These are phyloP conservation scores for Marmota flaviventris DNA, from an alignment of 2,113 vertebrate species.

Conservation along the genomic window DNA sequence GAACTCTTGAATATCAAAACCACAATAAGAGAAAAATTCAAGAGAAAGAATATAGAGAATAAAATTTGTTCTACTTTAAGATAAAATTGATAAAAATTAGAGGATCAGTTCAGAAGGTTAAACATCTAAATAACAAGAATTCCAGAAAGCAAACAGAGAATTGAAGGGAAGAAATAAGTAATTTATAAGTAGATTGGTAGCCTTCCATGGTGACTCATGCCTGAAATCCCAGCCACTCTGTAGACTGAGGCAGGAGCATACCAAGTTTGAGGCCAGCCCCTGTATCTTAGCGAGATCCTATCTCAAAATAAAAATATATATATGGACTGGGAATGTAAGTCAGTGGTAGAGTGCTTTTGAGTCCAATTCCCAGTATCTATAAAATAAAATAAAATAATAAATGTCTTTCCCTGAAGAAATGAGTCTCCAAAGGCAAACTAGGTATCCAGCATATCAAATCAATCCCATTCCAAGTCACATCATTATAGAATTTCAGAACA, in stretches of 20 bases:
- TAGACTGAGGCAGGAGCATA: too few species aligned
- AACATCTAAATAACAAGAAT: neutral
- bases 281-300: too few species aligned
- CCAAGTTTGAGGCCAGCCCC: too few species aligned
- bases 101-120: neutral
- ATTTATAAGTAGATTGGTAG: constrained; percentile 16
- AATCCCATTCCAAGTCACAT: neutral
- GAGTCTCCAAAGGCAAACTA: neutral
- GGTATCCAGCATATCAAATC: neutral
- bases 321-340: too few species aligned
- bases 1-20: constrained; percentile 49
- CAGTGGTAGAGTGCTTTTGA: too few species aligned
- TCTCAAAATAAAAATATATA: too few species aligned
- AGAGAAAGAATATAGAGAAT: neutral
- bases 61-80: neutral
- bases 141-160: constrained; percentile 12
- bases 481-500: constrained; percentile 10
- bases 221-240: too few species aligned
- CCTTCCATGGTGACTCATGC: too few species aligned
- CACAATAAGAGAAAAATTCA: constrained; percentile 33
- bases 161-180: constrained; percentile 4
- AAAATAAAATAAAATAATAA: too few species aligned
- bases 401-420: neutral
- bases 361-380: too few species aligned
- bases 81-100: constrained; percentile 42